These are phyloP conservation scores for Tetanocera ferruginea DNA, from an alignment of 2,888 invertebrate species.

Conservation along the genomic window DNA sequence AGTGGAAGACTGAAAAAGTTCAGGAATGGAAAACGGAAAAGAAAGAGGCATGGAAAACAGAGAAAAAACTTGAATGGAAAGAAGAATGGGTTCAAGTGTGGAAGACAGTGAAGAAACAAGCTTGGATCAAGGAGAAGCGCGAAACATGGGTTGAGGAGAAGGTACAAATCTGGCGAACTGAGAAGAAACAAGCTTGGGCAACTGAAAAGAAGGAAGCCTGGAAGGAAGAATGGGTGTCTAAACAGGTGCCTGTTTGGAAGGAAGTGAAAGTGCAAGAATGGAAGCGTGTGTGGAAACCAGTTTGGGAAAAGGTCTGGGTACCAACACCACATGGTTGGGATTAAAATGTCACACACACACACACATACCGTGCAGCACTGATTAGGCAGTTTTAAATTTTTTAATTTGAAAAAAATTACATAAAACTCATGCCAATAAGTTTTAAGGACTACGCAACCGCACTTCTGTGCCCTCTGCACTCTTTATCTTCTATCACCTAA, in stretches of 20 bases:
- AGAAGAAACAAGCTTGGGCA: conserved; percentile 82
- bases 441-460: not conserved
- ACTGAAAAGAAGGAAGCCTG: conserved; percentile 79
- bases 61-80: conserved; percentile 82
- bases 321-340: conserved; percentile 72
- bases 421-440: not conserved
- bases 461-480: not conserved
- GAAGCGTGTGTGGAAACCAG: conserved; percentile 80
- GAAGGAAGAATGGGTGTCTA: conserved; percentile 74
- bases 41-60: conserved; percentile 85
- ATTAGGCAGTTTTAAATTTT: not conserved
- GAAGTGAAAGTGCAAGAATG: conserved; percentile 69
- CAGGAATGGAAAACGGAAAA: conserved; percentile 82
- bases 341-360: conserved; percentile 48
- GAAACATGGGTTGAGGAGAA: conserved; percentile 82
- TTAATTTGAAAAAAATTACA: not conserved
- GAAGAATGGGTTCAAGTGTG: conserved; percentile 81
- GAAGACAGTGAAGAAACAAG: conserved; percentile 79
- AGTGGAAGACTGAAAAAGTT: conserved; percentile 74
- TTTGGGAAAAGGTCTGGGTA: conserved; percentile 88
- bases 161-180: conserved; percentile 86
- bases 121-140: conserved; percentile 74
- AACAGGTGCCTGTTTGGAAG: conserved; percentile 83
- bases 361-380: not conserved
- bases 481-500: not conserved